Conservation (phyloP, 2,113 vertebrate genomes). For the Serilophus lunatus region DNA sequence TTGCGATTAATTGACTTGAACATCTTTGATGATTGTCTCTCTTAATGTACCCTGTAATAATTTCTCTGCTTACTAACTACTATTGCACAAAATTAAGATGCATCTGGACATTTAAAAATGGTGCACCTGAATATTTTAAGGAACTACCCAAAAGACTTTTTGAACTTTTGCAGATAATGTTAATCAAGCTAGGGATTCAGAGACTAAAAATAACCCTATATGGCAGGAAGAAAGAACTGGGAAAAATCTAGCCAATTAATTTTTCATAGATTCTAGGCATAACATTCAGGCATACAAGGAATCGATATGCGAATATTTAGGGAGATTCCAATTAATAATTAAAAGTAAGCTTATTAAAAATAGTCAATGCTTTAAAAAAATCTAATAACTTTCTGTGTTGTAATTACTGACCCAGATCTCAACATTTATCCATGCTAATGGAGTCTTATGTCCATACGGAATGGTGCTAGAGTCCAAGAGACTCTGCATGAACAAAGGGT, state of each 20-base stretch:
- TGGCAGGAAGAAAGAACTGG: neutral
- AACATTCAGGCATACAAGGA: constrained; percentile 30
- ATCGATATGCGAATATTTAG: constrained; percentile 38
- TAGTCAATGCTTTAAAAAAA: neutral
- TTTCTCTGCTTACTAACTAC: neutral
- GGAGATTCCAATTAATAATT: constrained; percentile 29
- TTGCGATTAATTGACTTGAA: neutral
- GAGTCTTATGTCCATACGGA: neutral
- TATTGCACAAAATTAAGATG: neutral
- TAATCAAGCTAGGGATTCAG: constrained; percentile 2
- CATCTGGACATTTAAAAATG: neutral
- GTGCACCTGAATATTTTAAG: constrained; percentile 21
- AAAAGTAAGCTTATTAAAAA: constrained; percentile 40
- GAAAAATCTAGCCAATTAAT: constrained; percentile 29
- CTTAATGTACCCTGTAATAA: neutral
- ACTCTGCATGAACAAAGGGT: neutral
- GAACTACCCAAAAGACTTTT: neutral
- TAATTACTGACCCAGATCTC: constrained; percentile 26
- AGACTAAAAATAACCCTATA: constrained; percentile 10
- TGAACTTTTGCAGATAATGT: constrained; percentile 11
- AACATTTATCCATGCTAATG: neutral
- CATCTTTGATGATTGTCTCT: neutral
- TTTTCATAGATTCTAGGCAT: constrained; percentile 19
- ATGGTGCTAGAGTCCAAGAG: neutral
- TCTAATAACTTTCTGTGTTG: neutral